Evolutionary conservation across 1,140 invertebrate genomes (phyloP).

Genomic region (Brachionus sp.): DNA sequence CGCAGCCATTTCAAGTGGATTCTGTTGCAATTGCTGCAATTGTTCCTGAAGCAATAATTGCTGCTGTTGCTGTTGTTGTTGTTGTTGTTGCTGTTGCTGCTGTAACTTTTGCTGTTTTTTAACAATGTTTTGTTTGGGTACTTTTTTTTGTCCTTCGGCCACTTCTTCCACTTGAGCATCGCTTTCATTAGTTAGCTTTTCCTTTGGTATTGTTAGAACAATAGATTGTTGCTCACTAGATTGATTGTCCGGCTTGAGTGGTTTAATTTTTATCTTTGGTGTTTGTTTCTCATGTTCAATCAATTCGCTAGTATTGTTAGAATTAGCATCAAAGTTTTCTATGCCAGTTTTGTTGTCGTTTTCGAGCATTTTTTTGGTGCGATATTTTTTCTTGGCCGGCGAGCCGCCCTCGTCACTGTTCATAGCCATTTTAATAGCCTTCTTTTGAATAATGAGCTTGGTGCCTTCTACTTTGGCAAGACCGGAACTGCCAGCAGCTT

Average conservation of each 20-base stretch:
- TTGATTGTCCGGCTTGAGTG: neutral
- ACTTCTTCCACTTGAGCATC: neutral
- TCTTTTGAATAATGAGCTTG: slow-evolving; percentile 36
- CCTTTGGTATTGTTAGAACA: slow-evolving; percentile 26
- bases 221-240: neutral
- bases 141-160: slow-evolving; percentile 50
- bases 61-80: slow-evolving; percentile 14
- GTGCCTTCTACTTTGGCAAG: slow-evolving; percentile 31
- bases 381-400: slow-evolving; percentile 6
- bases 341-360: neutral
- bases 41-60: neutral
- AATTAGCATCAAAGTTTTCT: neutral
- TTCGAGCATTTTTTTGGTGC: neutral
- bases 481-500: neutral
- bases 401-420: neutral
- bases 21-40: neutral
- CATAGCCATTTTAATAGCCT: neutral
- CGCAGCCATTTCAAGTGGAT: neutral
- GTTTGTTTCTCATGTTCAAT: neutral
- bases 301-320: neutral
- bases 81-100: neutral
- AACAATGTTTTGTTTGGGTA: neutral
- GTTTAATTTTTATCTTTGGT: slow-evolving; percentile 17
- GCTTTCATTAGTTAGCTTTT: neutral
- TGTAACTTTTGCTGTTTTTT: neutral